Conservation (phyloP, 2,888 invertebrate genomes). For the Eurytoma californica region DNA sequence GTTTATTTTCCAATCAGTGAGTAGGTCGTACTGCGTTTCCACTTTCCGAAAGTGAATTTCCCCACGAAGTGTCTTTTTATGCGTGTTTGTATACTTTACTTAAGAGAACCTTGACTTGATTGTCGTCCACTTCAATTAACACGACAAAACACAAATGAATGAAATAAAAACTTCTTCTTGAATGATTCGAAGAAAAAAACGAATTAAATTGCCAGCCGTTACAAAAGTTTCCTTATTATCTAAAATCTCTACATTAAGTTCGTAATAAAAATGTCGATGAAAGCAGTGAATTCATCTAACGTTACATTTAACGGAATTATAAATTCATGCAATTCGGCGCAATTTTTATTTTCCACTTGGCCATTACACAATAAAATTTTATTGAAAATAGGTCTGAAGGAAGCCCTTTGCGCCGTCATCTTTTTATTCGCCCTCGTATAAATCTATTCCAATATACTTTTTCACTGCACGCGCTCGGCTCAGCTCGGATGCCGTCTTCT, state of each 20-base stretch:
- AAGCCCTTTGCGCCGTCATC: background rate
- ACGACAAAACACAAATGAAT: background rate
- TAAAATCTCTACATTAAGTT: too few species aligned
- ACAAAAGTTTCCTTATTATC: too few species aligned
- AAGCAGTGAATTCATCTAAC: too few species aligned
- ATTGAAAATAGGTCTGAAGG: background rate
- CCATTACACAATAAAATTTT: background rate
- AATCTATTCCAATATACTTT: slow-evolving; percentile 34
- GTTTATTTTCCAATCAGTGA: slow-evolving; percentile 70
- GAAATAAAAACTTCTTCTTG: too few species aligned
- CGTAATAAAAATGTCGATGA: too few species aligned
- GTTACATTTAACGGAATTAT: too few species aligned
- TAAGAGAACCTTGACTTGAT: slow-evolving; percentile 38
- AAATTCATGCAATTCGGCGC: too few species aligned
- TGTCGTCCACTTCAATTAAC: slow-evolving; percentile 30
- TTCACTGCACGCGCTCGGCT: background rate
- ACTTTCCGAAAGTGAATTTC: slow-evolving; percentile 55
- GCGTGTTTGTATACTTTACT: slow-evolving; percentile 54
- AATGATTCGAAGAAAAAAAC: too few species aligned
- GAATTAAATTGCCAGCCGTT: too few species aligned
- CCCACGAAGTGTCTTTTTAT: slow-evolving; percentile 58
- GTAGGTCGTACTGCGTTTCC: slow-evolving; percentile 57
- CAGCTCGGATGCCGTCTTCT: background rate
- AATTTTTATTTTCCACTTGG: too few species aligned
- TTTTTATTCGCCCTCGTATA: slow-evolving; percentile 18